Conservation (phyloP, 2,888 invertebrate genomes). For the Brassicogethes aeneus region DNA sequence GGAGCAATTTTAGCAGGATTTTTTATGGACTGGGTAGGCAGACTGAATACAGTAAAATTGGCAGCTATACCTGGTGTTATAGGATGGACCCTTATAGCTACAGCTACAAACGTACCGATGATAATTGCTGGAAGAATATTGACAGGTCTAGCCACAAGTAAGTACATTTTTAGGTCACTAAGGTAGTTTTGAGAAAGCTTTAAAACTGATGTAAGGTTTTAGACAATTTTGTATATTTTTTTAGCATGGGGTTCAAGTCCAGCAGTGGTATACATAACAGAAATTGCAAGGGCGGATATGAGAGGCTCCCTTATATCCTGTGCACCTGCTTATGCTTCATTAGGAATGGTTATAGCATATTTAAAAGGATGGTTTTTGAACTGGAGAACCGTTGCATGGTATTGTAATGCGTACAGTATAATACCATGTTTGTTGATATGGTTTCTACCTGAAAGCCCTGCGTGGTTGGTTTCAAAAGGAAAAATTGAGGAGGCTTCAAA, state of each 20-base stretch:
- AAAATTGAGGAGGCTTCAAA: constrained; percentile 46
- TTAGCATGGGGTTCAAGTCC: constrained; percentile 49
- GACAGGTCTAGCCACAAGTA: constrained; percentile 47
- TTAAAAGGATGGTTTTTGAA: constrained; percentile 45
- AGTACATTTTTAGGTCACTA: too few species aligned
- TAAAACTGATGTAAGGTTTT: constrained; percentile 35
- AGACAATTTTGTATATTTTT: constrained; percentile 11
- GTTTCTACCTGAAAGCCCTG: constrained; percentile 50
- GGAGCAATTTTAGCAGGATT: constrained; percentile 47
- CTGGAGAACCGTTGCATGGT: constrained; percentile 51
- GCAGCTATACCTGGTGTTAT: constrained; percentile 46
- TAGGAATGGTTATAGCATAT: constrained; percentile 49
- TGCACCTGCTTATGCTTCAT: constrained; percentile 49
- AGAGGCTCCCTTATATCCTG: constrained; percentile 51
- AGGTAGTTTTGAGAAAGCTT: too few species aligned
- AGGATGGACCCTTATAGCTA: constrained; percentile 50
- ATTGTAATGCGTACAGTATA: constrained; percentile 44
- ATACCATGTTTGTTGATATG: constrained; percentile 44
- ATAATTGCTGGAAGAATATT: constrained; percentile 46
- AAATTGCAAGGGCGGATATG: constrained; percentile 50
- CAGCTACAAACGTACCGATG: constrained; percentile 43
- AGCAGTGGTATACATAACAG: constrained; percentile 53
- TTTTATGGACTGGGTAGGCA: constrained; percentile 48
- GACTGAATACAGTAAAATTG: constrained; percentile 47
- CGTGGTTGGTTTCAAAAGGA: constrained; percentile 50